A percentile compares a stretch with the other conserved stretches of the same genome.
These are phyloP conservation scores for Lipotes vexillifer DNA, from an alignment of 2,113 vertebrate genomes.

Conservation along the genomic window DNA sequence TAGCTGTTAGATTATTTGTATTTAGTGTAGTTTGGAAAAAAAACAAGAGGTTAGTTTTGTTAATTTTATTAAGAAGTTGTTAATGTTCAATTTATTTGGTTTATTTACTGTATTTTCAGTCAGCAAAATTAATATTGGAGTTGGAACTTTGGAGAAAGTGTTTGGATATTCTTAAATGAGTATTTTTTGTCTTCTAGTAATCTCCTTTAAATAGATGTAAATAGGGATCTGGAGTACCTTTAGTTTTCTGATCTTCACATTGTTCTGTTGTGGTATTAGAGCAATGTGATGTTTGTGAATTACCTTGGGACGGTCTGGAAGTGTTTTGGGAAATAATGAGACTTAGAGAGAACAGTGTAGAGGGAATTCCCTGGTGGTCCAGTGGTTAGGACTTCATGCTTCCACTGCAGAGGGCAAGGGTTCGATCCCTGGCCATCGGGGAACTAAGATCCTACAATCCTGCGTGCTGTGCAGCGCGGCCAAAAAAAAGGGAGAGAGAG, in stretches of 20 bases:
- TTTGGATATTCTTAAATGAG: neutral
- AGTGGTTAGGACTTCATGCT: neutral
- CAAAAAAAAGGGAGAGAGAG: neutral
- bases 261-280: neutral
- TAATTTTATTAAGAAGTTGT: constrained; percentile 40
- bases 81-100: neutral
- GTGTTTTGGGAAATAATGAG: constrained; percentile 13
- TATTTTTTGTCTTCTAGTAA: constrained; percentile 20
- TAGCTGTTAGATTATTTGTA: constrained; percentile 2
- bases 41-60: neutral
- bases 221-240: constrained; percentile 7
- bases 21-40: neutral
- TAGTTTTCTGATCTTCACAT: constrained; percentile 7
- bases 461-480: neutral
- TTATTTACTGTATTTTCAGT: neutral
- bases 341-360: neutral
- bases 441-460: neutral
- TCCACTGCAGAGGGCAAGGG: neutral
- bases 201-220: neutral
- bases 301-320: constrained; percentile 4
- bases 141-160: neutral
- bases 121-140: neutral
- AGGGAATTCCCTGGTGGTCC: neutral
- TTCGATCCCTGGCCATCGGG: neutral
- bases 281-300: constrained; percentile 15